A percentile compares a stretch with the other conserved stretches of the same genome.
Conservation (phyloP, 2,888 invertebrate genomes). For the Eupelmus urozonus region DNA sequence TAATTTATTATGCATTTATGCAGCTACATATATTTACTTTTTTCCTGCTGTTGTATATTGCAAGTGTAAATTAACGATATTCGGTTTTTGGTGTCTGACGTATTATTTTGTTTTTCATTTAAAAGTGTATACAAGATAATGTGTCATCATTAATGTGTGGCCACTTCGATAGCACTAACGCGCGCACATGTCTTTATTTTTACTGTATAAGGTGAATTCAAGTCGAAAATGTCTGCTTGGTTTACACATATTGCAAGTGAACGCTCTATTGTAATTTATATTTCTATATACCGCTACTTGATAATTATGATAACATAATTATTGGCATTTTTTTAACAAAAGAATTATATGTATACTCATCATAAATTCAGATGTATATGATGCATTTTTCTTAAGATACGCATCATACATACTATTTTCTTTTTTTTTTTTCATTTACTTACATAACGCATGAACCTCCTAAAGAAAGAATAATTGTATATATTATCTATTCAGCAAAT, state of each 20-base stretch:
- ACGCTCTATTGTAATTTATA: constrained; percentile 30
- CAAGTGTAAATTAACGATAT: constrained; percentile 47
- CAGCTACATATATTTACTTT: constrained; percentile 43
- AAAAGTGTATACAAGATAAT: constrained; percentile 18
- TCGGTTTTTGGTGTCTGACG: constrained; percentile 46
- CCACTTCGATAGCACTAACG: constrained; percentile 26
- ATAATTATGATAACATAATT: constrained; percentile 37
- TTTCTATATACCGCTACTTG: constrained; percentile 26
- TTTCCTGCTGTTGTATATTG: constrained; percentile 26
- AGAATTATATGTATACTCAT: constrained; percentile 2
- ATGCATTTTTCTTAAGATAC: constrained; percentile 7
- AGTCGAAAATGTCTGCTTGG: constrained; percentile 22
- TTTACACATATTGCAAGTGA: constrained; percentile 28
- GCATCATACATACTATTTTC: background rate
- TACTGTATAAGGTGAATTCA: constrained; percentile 25
- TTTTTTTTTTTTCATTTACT: background rate
- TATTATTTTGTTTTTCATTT: constrained; percentile 21
- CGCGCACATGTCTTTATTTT: constrained; percentile 27
- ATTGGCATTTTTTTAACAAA: constrained; percentile 40
- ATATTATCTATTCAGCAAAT: constrained; percentile 28
- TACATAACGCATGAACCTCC: constrained; percentile 16
- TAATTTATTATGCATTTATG: constrained; percentile 49
- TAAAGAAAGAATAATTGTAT: constrained; percentile 42
- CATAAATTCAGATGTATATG: background rate
- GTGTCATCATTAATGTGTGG: constrained; percentile 1